These are phyloP conservation scores for Calypte anna DNA, from an alignment of 2,113 vertebrate genomes.

Conservation along the genomic window DNA sequence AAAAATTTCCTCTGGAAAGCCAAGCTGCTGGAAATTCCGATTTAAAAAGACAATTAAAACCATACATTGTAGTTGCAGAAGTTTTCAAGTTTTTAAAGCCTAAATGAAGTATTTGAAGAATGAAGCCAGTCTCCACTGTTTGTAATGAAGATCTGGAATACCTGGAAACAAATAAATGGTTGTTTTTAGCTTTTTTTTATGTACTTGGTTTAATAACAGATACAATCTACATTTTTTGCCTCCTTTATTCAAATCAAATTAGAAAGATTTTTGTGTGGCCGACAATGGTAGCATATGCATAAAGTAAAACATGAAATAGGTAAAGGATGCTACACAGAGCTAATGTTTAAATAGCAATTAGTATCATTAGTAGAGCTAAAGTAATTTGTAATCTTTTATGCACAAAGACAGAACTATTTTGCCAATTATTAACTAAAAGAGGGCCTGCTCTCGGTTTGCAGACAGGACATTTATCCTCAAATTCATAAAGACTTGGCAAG, in stretches of 20 bases:
- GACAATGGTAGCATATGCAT: background rate
- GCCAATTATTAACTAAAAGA: conserved; percentile 49
- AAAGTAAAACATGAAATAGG: background rate
- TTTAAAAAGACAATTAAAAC: background rate
- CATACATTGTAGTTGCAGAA: background rate
- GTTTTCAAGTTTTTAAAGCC: background rate
- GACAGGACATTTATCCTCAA: conserved; percentile 52
- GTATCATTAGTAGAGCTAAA: background rate
- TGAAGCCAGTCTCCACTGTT: background rate
- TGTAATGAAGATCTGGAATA: background rate
- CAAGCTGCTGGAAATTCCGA: background rate
- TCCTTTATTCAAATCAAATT: background rate
- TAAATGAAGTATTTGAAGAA: background rate
- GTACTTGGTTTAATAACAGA: background rate
- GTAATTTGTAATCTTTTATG: background rate
- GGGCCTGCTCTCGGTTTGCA: background rate
- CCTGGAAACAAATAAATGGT: background rate
- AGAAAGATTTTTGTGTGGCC: background rate
- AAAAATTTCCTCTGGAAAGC: background rate
- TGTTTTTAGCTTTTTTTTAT: background rate
- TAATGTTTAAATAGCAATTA: background rate
- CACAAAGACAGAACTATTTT: background rate
- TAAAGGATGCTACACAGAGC: background rate
- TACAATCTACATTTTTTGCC: background rate
- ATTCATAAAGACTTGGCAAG: conserved; percentile 55